Evolutionary conservation across 2,797 vertebrate genomes (phyloP).

Genomic region (Microctenopoma lineatum): DNA sequence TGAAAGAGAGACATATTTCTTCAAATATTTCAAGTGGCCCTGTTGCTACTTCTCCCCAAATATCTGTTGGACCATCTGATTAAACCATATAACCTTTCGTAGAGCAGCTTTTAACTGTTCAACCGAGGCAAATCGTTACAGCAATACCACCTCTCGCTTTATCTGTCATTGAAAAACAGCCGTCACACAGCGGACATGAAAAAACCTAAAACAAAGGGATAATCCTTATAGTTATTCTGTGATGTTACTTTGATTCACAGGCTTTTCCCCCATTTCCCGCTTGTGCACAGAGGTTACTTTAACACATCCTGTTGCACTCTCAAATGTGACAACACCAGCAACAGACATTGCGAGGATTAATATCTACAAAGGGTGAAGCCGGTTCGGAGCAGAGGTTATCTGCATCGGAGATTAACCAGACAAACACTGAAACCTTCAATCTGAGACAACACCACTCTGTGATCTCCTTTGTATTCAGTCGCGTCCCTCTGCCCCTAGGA

Average conservation of each 20-base stretch:
- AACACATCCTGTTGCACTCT: constrained; percentile 9
- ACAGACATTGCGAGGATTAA: constrained; percentile 32
- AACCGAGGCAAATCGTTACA: background rate
- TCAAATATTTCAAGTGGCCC: background rate
- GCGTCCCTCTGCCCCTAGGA: constrained; percentile 17
- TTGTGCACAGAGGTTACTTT: constrained; percentile 11
- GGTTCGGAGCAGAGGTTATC: constrained; percentile 55
- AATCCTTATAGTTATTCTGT: background rate
- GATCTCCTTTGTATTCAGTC: constrained; percentile 58
- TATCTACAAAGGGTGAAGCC: constrained; percentile 41
- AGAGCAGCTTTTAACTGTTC: constrained; percentile 1
- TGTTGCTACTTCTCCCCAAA: background rate
- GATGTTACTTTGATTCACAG: background rate
- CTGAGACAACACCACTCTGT: constrained; percentile 26
- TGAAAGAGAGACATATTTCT: background rate
- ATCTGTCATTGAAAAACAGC: background rate
- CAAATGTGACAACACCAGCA: constrained; percentile 31
- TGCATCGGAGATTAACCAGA: constrained; percentile 50
- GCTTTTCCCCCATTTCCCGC: background rate
- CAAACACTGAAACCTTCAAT: constrained; percentile 52
- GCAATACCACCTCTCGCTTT: background rate
- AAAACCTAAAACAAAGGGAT: constrained; percentile 12
- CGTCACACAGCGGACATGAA: background rate
- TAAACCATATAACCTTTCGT: background rate
- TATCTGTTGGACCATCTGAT: background rate